Evolutionary conservation across 92 coral and sea anemone genomes (phyloP), one percentile per base, ranked within the genome.

Genomic region (Palythoa heliodiscus): DNA sequence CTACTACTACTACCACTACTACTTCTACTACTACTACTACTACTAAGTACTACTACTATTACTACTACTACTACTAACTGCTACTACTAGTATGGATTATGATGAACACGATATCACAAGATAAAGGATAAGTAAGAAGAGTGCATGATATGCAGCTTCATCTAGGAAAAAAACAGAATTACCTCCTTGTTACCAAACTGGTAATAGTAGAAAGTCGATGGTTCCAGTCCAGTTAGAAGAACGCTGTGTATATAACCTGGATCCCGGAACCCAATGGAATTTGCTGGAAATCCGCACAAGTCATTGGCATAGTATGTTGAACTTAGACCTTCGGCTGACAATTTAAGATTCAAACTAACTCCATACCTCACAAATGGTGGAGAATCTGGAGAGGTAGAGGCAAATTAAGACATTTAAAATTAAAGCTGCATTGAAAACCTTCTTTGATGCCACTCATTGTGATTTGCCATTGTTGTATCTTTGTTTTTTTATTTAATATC

Each of bases 291-390:
- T 11, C 80, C 80, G 38, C 77, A 83, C 22, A 83, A 50, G 9
- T 83, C 87, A 4, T 39, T 19, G 16, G 80, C 80, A 17, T 83
- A 70, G 23, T 83, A 71, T 3, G 69, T 71, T 37, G 53, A 15
- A 67, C 87, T 83, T 29, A 77, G 58, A 10, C 92, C 94, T 68
- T 48, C 81, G 22, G 88, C 77, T 24, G 71, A 72, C 47, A 14
- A 24, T 13, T 57, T 14, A 19, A 90, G 81, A 12, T 80, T 83
- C 54, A 71, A 75, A 48, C 73, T 87, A 13, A 70, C 61, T 24
- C 98, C 95, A 91, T 90, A 94, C 52, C 40, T 54, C n/a, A 95
- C 98, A 48, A 95, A 76, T 7, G 94, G 87, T 23, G 89, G 90
- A 48, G 85, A 91, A 74, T 86, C 98, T 95, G 79, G n/a, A 81